Conservation (phyloP, 2,888 invertebrate genomes). For the Aleiodes leptofemur region DNA sequence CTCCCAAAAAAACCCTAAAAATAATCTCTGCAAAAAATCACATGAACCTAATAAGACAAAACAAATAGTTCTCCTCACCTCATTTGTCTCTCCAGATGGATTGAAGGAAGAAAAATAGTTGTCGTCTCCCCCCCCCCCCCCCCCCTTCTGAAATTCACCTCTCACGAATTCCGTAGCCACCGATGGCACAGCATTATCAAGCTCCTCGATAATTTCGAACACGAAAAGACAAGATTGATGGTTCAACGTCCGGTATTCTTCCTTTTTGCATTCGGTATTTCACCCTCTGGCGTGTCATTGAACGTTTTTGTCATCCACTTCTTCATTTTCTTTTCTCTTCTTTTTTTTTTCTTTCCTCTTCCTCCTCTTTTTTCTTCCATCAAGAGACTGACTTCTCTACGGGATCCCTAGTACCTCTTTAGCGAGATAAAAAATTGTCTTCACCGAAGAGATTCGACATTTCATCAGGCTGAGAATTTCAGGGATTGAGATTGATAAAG, state of each 20-base stretch:
- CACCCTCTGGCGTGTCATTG: slow-evolving; percentile 19
- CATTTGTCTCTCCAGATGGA: slow-evolving; percentile 35
- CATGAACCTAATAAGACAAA: not conserved
- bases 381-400: not conserved
- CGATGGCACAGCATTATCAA: not conserved
- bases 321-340: not conserved
- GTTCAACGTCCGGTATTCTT: slow-evolving; percentile 40
- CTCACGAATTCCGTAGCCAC: slow-evolving; percentile 40
- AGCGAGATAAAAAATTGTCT: slow-evolving; percentile 49
- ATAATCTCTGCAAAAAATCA: not conserved
- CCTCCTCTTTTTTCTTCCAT: slow-evolving; percentile 35
- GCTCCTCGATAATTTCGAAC: slow-evolving; percentile 51
- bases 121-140: not conserved
- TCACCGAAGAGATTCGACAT: slow-evolving; percentile 43
- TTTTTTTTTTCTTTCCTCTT: slow-evolving; percentile 26
- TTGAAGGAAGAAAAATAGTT: slow-evolving; percentile 49
- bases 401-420: not conserved
- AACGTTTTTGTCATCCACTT: slow-evolving; percentile 21
- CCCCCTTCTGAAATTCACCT: not conserved
- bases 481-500: slow-evolving; percentile 40
- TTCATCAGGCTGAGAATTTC: slow-evolving; percentile 51
- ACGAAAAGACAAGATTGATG: slow-evolving; percentile 55
- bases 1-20: not conserved
- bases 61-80: slow-evolving; percentile 9
- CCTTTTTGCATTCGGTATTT: slow-evolving; percentile 13